Conservation (phyloP, 2,888 invertebrate species). For the Agonum fuliginosum region DNA sequence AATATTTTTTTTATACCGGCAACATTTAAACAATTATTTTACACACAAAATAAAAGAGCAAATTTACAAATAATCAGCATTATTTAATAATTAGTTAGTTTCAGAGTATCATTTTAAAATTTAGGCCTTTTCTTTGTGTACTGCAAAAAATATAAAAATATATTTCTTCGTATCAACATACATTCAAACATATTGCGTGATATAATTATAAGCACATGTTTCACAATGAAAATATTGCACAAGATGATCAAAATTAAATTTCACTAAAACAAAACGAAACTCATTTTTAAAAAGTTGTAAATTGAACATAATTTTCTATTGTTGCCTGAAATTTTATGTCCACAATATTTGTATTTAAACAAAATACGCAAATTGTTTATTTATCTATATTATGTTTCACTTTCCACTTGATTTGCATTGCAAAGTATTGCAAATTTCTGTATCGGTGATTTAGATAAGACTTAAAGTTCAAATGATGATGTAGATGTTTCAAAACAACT, state of each 20-base stretch:
- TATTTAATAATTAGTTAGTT: no score
- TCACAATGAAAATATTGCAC: constrained; percentile 12
- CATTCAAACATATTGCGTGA: constrained; percentile 16
- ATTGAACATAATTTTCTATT: constrained; percentile 34
- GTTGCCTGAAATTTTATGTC: constrained; percentile 6
- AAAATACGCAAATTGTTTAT: no score
- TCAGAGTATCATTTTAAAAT: neutral
- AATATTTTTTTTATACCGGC: no score
- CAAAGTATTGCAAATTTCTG: constrained; percentile 46
- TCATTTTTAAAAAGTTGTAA: neutral
- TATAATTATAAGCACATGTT: constrained; percentile 6
- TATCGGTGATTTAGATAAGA: constrained; percentile 21
- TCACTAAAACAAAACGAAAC: constrained; percentile 34
- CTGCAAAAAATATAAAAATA: neutral
- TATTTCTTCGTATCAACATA: no score
- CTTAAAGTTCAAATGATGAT: constrained; percentile 34
- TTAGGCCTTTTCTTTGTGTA: no score
- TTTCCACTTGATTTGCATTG: constrained; percentile 39
- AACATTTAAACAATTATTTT: no score
- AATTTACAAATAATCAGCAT: no score
- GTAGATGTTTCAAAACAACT: constrained; percentile 4
- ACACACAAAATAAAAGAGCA: no score
- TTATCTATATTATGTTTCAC: no score
- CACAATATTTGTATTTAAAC: no score
- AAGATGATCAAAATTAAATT: constrained; percentile 31